These are phyloP conservation scores for Manduca sexta DNA, from an alignment of 1,140 invertebrate genomes.

Conservation along the genomic window DNA sequence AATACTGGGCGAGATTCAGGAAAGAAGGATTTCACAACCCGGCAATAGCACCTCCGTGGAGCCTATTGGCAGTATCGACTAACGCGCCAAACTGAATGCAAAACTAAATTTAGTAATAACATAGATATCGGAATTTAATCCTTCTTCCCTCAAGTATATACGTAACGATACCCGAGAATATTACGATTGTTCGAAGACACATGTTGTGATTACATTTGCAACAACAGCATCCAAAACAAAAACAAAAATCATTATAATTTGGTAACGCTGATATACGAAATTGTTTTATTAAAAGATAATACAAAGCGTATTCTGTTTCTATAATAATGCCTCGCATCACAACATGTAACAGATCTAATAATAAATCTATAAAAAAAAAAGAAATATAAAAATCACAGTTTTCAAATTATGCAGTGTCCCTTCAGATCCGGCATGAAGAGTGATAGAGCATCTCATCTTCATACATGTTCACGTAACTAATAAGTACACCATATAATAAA, in stretches of 20 bases:
- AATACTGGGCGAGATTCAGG: slow-evolving; percentile 66
- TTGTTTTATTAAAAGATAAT: slow-evolving; percentile 9
- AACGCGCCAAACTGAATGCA: background rate
- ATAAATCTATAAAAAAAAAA: slow-evolving; percentile 61
- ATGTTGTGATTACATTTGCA: slow-evolving; percentile 55
- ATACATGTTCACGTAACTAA: slow-evolving; percentile 57
- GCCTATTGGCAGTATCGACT: slow-evolving; percentile 39
- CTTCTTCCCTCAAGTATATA: slow-evolving; percentile 56
- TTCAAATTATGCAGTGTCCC: slow-evolving; percentile 70
- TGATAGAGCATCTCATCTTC: slow-evolving; percentile 50
- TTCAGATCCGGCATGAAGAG: slow-evolving; percentile 63
- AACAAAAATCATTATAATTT: slow-evolving; percentile 27
- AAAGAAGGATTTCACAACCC: slow-evolving; percentile 73
- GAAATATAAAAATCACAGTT: slow-evolving; percentile 72
- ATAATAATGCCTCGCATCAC: slow-evolving; percentile 49
- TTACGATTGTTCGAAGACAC: slow-evolving; percentile 43
- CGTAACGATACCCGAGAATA: slow-evolving; percentile 52
- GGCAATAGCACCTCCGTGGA: slow-evolving; percentile 51
- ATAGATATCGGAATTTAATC: slow-evolving; percentile 25
- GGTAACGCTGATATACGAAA: slow-evolving; percentile 35
- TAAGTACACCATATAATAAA: slow-evolving; percentile 66
- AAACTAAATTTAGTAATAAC: background rate
- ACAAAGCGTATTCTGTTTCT: slow-evolving; percentile 6
- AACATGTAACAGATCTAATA: slow-evolving; percentile 64
- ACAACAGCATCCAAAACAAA: slow-evolving; percentile 35